These are phyloP conservation scores for Osedax fenrisi DNA, from an alignment of 2,888 invertebrate genomes.

Conservation along the genomic window DNA sequence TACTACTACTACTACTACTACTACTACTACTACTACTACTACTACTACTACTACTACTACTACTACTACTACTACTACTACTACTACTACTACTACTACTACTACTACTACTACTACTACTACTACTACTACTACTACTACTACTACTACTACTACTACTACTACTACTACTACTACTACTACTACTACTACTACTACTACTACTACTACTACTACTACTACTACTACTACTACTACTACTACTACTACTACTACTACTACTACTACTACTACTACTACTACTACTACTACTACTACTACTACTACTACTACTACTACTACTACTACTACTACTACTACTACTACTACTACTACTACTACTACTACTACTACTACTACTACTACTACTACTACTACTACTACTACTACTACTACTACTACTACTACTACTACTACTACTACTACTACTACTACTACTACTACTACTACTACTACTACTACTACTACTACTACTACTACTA, in stretches of 20 bases:
- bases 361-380: not conserved
- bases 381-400: constrained; percentile 21
- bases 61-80: not conserved
- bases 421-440: constrained; percentile 24
- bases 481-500: constrained; percentile 24
- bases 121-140: not conserved
- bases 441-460: constrained; percentile 24
- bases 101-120: not conserved
- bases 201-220: not conserved
- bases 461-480: constrained; percentile 24
- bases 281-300: not conserved
- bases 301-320: not conserved
- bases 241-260: not conserved
- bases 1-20: not conserved
- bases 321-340: not conserved
- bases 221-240: not conserved
- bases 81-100: not conserved
- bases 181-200: not conserved
- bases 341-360: not conserved
- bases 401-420: constrained; percentile 22
- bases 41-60: not conserved
- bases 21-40: not conserved
- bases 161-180: not conserved
- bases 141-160: not conserved
- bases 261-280: not conserved